Conservation (phyloP, 2,113 vertebrate species). For the Cisticola juncidis region DNA sequence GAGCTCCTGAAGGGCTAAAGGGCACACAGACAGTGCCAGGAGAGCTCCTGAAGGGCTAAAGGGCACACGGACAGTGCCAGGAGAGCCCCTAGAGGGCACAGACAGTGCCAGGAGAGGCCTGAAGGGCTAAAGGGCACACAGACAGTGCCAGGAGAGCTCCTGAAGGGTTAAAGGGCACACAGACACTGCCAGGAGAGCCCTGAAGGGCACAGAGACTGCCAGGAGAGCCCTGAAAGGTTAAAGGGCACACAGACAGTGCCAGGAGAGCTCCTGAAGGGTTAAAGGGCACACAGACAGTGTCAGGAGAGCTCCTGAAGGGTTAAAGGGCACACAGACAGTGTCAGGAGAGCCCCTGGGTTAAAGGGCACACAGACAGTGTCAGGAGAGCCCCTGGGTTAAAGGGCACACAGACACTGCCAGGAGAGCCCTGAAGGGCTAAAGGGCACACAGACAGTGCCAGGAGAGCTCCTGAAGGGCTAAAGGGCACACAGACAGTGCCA, state of each 20-base stretch:
- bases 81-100: rapidly evolving
- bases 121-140: rapidly evolving
- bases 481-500: rapidly evolving
- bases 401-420: background rate
- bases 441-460: background rate
- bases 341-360: background rate
- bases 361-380: rapidly evolving
- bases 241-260: rapidly evolving
- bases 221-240: background rate
- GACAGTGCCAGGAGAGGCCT: background rate
- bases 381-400: background rate
- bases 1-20: too few relatives aligned
- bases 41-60: too few relatives aligned
- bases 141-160: background rate
- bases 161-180: too few relatives aligned
- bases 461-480: background rate
- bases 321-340: too few relatives aligned
- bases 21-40: rapidly evolving
- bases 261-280: background rate
- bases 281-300: background rate
- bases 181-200: background rate
- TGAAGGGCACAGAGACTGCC: too few relatives aligned
- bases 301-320: background rate
- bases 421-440: too few relatives aligned
- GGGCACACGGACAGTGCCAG: rapidly evolving